phyloP scores from a whole-genome alignment of 2,113 vertebrate species.

The Caloenas nicobarica region DNA sequence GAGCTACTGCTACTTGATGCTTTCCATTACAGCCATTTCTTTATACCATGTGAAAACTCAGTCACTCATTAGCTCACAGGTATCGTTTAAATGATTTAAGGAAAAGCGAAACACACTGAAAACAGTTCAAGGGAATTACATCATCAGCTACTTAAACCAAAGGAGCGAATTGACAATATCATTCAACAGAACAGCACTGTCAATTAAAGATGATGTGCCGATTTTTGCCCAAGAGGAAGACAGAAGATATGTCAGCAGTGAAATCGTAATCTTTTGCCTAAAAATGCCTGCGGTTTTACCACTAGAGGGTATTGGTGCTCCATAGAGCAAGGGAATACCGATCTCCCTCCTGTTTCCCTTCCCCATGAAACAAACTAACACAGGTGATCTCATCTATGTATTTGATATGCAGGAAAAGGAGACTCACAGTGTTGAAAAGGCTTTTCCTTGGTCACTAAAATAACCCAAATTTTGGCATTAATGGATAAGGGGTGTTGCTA shows the following conservation, averaged over 20 bases:
- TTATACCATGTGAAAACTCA: not conserved
- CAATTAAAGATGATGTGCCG: not conserved
- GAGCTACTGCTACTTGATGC: not conserved
- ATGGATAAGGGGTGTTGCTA: not conserved
- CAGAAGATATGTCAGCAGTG: not conserved
- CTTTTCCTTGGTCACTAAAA: not conserved
- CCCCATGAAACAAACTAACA: not conserved
- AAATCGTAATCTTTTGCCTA: not conserved
- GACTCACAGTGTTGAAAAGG: not conserved
- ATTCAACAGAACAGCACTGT: not conserved
- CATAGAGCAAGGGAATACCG: not conserved
- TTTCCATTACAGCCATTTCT: not conserved
- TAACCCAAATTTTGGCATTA: not conserved
- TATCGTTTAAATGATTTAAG: not conserved
- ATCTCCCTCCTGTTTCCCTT: not conserved
- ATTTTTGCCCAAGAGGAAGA: not conserved
- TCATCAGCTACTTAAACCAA: not conserved
- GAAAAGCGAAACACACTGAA: not conserved
- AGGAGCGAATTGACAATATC: not conserved
- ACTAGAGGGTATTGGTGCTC: constrained; percentile 33
- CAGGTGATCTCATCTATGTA: not conserved
- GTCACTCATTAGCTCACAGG: not conserved
- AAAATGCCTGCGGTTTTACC: not conserved
- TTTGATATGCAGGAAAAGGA: not conserved
- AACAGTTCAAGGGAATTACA: constrained; percentile 1